A percentile compares a stretch with the other conserved stretches of the same genome.
These are phyloP conservation scores for Plecturocebus donacophilus DNA, from an alignment of 2,113 vertebrate genomes.

Conservation along the genomic window DNA sequence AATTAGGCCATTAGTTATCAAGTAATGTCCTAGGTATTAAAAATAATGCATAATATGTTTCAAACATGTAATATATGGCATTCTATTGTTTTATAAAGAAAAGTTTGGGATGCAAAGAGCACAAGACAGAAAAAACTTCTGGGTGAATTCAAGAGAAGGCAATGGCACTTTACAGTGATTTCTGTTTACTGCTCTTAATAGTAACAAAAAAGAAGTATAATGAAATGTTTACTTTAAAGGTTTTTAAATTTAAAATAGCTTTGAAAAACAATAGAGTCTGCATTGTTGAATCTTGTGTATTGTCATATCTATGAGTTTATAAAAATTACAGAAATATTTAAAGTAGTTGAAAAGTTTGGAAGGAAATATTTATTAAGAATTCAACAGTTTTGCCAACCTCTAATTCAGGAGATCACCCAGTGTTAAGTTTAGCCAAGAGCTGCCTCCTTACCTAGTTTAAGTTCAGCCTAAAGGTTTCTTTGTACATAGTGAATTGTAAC, in stretches of 20 bases:
- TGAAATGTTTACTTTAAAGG: neutral
- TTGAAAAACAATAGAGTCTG: neutral
- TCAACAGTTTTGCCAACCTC: neutral
- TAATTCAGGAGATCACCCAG: neutral
- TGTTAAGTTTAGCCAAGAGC: neutral
- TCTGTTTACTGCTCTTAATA: slow-evolving; percentile 19
- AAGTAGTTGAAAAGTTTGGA: neutral
- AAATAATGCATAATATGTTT: neutral
- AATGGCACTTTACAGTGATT: neutral
- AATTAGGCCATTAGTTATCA: neutral
- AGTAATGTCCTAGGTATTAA: neutral
- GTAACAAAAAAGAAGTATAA: neutral
- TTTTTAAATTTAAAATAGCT: neutral
- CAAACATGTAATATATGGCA: neutral
- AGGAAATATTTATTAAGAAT: slow-evolving; percentile 32
- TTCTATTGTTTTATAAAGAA: neutral
- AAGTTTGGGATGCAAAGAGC: neutral
- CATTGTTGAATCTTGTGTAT: neutral
- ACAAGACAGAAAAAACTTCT: neutral
- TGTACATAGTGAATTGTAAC: neutral
- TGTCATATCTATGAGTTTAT: neutral
- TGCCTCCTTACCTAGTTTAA: neutral
- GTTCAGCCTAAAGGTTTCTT: neutral
- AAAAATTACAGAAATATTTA: neutral
- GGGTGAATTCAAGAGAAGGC: neutral